Conservation (phyloP, 2,113 vertebrate species). For the Prunella himalayana region DNA sequence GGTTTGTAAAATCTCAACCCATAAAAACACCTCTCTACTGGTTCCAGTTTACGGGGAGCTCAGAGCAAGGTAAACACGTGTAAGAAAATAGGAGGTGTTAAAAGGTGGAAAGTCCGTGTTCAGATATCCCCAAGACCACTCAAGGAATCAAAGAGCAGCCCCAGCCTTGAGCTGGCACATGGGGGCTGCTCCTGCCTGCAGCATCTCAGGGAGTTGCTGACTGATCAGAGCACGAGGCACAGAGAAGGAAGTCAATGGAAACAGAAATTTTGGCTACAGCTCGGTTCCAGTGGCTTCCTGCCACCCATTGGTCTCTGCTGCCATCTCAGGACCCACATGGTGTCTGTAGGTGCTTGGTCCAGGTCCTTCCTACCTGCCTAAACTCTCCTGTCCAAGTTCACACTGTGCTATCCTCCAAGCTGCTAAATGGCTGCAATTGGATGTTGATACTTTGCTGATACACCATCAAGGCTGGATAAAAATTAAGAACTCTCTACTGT, state of each 20-base stretch:
- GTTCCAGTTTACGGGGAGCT: conserved; percentile 37
- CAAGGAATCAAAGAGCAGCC: background rate
- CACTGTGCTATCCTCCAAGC: background rate
- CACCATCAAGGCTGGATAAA: background rate
- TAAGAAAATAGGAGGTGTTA: conserved; percentile 47
- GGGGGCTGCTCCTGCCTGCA: background rate
- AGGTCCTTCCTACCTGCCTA: background rate
- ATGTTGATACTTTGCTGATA: background rate
- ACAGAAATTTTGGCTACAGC: background rate
- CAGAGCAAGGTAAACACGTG: conserved; percentile 25
- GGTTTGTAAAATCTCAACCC: conserved; percentile 52
- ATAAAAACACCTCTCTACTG: conserved; percentile 46
- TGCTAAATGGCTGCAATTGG: background rate
- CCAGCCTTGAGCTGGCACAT: background rate
- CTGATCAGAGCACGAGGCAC: background rate
- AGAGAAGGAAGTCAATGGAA: background rate
- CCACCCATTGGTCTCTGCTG: background rate
- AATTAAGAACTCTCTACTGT: background rate
- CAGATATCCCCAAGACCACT: background rate
- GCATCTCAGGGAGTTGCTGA: background rate
- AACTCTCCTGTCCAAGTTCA: background rate
- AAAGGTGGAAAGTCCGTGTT: conserved; percentile 6
- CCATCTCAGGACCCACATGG: background rate
- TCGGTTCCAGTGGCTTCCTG: background rate
- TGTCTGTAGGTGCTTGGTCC: background rate